Evolutionary conservation across 35 echinoderm and acorn worm genomes (phyloP).

Genomic region (Ophioderma brevispina): DNA sequence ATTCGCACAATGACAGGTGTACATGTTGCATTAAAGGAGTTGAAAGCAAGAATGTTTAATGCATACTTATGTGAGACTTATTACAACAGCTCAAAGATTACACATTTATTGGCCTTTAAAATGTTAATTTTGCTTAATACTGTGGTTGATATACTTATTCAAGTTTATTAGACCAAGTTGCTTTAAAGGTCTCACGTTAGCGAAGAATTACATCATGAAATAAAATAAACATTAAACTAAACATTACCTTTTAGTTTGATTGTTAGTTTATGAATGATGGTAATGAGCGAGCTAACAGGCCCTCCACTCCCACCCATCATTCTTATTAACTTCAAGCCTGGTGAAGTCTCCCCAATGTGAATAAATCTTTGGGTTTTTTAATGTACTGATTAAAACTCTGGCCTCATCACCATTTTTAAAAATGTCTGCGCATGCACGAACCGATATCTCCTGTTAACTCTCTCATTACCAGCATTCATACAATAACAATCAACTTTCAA

Average conservation of each 20-base stretch:
- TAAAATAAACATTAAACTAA: background rate
- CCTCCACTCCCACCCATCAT: background rate
- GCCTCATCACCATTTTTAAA: background rate
- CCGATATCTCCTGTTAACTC: constrained; percentile 2
- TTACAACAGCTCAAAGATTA: too few relatives aligned
- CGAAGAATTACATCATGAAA: background rate
- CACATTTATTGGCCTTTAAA: too few relatives aligned
- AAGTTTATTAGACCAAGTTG: too few relatives aligned
- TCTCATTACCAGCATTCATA: constrained; percentile 9
- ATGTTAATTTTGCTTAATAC: too few relatives aligned
- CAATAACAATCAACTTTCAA: constrained; percentile 19
- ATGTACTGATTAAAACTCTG: background rate
- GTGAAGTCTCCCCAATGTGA: too few relatives aligned
- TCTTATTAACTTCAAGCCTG: background rate
- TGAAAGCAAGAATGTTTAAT: too few relatives aligned
- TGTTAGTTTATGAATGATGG: constrained; percentile 11
- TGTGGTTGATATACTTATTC: too few relatives aligned
- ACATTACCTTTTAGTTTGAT: constrained; percentile 23
- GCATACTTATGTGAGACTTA: too few relatives aligned
- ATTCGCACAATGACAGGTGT: too few relatives aligned
- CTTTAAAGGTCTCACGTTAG: too few relatives aligned
- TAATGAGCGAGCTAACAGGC: constrained; percentile 7
- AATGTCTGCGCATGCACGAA: background rate
- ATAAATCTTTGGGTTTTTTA: background rate
- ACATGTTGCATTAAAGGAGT: too few relatives aligned